Percentiles rank a stretch among this genome's conserved stretches.
phyloP scores from a whole-genome alignment of 2,113 vertebrate species.

The Tursiops truncatus region DNA sequence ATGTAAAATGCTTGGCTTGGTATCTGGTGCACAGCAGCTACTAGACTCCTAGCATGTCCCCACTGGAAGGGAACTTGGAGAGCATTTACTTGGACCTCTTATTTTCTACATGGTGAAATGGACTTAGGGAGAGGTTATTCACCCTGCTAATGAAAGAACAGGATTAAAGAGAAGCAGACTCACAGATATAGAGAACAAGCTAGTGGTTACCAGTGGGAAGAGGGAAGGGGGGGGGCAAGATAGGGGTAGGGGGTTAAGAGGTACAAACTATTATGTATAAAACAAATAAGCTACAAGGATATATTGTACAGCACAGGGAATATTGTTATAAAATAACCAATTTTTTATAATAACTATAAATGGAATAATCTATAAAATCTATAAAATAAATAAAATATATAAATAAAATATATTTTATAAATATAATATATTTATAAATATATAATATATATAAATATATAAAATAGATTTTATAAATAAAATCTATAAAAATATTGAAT shows the following conservation, averaged over 20 bases:
- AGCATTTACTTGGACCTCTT: not conserved
- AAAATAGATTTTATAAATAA: no score
- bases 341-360: not conserved
- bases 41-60: not conserved
- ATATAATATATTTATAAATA: no score
- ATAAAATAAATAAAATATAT: not conserved
- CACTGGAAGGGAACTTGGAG: not conserved
- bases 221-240: not conserved
- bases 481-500: not conserved
- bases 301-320: no score
- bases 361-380: no score
- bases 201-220: not conserved
- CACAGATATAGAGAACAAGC: not conserved
- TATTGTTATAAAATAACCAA: not conserved
- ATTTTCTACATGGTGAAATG: constrained; percentile 7
- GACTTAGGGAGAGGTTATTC: not conserved
- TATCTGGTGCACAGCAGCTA: not conserved
- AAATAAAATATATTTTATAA: no score
- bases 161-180: not conserved
- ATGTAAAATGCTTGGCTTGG: not conserved
- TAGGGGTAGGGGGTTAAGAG: not conserved
- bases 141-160: not conserved
- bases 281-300: no score
- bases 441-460: no score
- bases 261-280: not conserved